phyloP scores from a whole-genome alignment of 2,888 invertebrate genomes.

The Pyrgus malvae region DNA sequence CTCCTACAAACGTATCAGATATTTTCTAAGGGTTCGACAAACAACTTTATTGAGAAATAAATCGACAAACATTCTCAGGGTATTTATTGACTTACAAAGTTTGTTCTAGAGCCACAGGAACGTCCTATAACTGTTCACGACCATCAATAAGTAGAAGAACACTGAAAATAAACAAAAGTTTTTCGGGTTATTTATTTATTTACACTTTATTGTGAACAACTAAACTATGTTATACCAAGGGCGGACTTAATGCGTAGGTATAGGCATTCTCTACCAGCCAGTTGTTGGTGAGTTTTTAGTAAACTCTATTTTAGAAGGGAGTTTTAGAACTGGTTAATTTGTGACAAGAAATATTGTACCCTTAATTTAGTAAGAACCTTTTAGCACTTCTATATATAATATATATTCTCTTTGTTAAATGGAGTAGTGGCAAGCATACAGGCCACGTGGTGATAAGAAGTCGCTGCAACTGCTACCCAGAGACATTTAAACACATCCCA shows the following conservation, averaged over 20 bases:
- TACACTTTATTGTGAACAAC: not conserved
- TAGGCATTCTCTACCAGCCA: too few species aligned
- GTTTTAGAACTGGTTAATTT: too few species aligned
- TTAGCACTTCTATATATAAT: too few species aligned
- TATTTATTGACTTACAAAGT: conserved; percentile 8
- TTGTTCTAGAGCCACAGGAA: conserved; percentile 32
- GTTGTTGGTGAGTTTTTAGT: too few species aligned
- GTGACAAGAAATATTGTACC: too few species aligned
- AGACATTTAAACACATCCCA: too few species aligned
- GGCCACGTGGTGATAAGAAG: too few species aligned
- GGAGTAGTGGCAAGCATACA: too few species aligned
- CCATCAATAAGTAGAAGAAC: conserved; percentile 42
- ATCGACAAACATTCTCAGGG: not conserved
- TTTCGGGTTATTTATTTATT: not conserved
- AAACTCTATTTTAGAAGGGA: too few species aligned
- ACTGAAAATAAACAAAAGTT: conserved; percentile 41
- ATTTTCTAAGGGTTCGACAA: not conserved
- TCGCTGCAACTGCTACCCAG: too few species aligned
- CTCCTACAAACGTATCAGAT: not conserved
- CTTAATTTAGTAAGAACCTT: too few species aligned
- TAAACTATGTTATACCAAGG: not conserved
- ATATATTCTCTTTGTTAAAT: too few species aligned
- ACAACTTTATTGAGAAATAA: conserved; percentile 1
- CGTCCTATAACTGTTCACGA: conserved; percentile 48
- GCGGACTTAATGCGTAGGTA: not conserved